Percentiles rank a stretch among this genome's conserved stretches.
Evolutionary conservation across 2,888 invertebrate genomes (phyloP).

Genomic region (Netelia inedita): DNA sequence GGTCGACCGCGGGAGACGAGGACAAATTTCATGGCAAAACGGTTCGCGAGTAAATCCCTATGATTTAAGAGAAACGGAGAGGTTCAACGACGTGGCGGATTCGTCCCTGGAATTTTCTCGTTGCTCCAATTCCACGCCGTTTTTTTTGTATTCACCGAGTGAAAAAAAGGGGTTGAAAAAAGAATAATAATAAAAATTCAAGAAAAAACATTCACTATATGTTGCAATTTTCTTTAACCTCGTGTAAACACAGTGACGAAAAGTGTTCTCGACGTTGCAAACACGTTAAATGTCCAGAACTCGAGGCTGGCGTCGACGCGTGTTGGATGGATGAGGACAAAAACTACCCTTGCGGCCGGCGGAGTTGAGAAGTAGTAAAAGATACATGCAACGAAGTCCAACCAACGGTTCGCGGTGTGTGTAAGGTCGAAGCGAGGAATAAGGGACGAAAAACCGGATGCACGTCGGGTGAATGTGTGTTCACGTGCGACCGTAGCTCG

Average conservation of each 20-base stretch:
- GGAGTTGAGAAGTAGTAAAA: slow-evolving; percentile 47
- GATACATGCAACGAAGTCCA: slow-evolving; percentile 34
- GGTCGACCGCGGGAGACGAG: slow-evolving; percentile 24
- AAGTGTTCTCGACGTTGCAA: slow-evolving; percentile 18
- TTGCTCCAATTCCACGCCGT: not conserved
- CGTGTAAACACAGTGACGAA: not conserved
- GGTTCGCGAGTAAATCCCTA: slow-evolving; percentile 39
- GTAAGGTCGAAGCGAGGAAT: slow-evolving; percentile 26
- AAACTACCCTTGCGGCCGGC: slow-evolving; percentile 30
- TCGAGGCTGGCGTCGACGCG: slow-evolving; percentile 35
- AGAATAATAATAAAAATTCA: not conserved
- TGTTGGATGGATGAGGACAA: slow-evolving; percentile 49
- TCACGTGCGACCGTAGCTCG: slow-evolving; percentile 26
- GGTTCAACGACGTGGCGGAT: not conserved
- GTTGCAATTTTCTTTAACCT: not conserved
- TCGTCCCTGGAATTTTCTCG: not conserved
- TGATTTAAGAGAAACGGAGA: slow-evolving; percentile 25
- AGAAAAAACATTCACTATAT: not conserved
- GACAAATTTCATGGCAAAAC: slow-evolving; percentile 63
- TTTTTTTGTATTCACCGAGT: not conserved
- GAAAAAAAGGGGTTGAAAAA: not conserved
- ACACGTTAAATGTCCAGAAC: slow-evolving; percentile 7
- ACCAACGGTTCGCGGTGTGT: slow-evolving; percentile 16
- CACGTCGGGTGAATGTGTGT: slow-evolving; percentile 62
- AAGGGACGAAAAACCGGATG: slow-evolving; percentile 62